Percentiles rank a stretch among this genome's conserved stretches.
These are phyloP conservation scores for Chelmon rostratus DNA, from an alignment of 2,797 vertebrate species.

Conservation along the genomic window DNA sequence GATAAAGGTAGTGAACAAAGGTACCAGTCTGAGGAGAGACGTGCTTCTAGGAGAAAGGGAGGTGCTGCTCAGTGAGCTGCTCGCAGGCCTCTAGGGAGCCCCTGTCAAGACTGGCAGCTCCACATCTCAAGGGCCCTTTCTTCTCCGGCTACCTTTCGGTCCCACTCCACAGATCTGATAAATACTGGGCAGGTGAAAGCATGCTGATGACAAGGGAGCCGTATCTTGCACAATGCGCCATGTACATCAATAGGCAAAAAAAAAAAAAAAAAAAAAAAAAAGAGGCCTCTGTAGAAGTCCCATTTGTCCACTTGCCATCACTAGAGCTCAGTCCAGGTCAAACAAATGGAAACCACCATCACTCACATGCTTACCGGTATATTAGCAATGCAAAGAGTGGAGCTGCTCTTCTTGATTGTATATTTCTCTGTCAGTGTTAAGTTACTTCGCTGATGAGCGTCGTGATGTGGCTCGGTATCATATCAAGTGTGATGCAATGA, in stretches of 20 bases:
- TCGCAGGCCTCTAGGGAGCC: constrained; percentile 83
- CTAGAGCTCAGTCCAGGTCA: constrained; percentile 6
- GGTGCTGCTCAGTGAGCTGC: constrained; percentile 90
- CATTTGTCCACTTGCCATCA: constrained; percentile 6
- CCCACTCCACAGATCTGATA: constrained; percentile 37
- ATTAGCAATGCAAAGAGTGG: constrained; percentile 36
- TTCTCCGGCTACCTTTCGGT: constrained; percentile 35
- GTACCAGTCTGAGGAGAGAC: constrained; percentile 95
- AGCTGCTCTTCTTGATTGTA: constrained; percentile 42
- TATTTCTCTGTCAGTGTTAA: constrained; percentile 39
- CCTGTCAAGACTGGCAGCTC: constrained; percentile 61
- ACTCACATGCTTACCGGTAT: constrained; percentile 14
- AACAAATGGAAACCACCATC: constrained; percentile 14
- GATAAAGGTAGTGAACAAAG: constrained; percentile 98
- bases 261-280: not conserved
- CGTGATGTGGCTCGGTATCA: constrained; percentile 54
- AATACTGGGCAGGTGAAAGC: constrained; percentile 44
- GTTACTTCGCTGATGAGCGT: constrained; percentile 48
- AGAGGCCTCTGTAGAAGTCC: not conserved
- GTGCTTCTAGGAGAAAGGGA: constrained; percentile 94
- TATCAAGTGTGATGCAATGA: constrained; percentile 42
- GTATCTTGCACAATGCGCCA: constrained; percentile 34
- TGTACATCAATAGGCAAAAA: constrained; percentile 11
- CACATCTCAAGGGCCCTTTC: constrained; percentile 26
- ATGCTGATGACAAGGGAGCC: constrained; percentile 19